phyloP scores from a whole-genome alignment of 35 echinoderm and acorn worm species.

The Patiria miniata region DNA sequence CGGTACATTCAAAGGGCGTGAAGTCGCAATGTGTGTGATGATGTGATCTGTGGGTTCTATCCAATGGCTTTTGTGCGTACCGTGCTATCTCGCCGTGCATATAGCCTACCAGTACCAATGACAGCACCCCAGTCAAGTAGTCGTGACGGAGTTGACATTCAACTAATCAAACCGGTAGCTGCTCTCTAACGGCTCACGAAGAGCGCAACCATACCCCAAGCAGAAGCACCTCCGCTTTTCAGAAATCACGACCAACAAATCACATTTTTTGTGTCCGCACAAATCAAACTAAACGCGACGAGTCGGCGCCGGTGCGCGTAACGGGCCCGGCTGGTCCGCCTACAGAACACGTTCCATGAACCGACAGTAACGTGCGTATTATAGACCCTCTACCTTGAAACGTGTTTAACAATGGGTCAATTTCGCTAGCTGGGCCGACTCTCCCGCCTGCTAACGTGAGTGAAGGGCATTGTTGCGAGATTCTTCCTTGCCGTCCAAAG shows the following conservation, averaged over 20 bases:
- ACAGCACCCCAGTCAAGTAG: no score
- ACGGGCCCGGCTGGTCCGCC: not conserved
- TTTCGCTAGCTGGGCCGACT: not conserved
- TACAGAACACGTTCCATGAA: not conserved
- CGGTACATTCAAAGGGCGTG: no score
- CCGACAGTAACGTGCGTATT: not conserved
- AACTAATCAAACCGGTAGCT: conserved; percentile 12
- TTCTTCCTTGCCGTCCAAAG: not conserved
- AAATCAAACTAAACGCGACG: not conserved
- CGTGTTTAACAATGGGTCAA: conserved; percentile 12
- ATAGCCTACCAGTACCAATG: no score
- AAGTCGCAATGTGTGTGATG: no score
- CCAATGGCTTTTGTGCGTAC: no score
- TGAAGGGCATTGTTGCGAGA: not conserved
- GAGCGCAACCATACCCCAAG: not conserved
- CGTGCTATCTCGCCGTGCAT: no score
- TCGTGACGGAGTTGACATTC: conserved; percentile 1
- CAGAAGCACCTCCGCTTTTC: not conserved
- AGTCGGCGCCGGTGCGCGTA: not conserved
- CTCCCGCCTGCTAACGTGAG: not conserved
- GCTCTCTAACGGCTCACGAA: not conserved
- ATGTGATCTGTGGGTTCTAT: no score
- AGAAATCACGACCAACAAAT: conserved; percentile 31
- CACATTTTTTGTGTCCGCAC: conserved; percentile 12
- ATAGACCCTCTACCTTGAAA: not conserved